These are phyloP conservation scores for Bombus terrestris DNA, from an alignment of 1,140 invertebrate genomes.

Conservation along the genomic window DNA sequence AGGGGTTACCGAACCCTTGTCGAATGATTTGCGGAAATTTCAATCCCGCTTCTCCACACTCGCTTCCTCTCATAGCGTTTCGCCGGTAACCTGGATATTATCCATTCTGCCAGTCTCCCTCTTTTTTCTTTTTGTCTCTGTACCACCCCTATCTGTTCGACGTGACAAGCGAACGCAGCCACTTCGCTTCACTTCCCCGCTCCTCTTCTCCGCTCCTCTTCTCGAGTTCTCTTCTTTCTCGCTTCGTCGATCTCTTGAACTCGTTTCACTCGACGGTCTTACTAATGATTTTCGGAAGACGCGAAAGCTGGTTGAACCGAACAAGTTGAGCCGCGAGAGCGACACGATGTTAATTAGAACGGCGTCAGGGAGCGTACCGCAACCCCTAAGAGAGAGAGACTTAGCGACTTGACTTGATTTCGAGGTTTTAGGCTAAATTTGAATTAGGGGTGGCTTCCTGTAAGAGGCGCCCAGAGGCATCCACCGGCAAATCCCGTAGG, in stretches of 20 bases:
- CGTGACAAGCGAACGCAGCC: slow-evolving; percentile 13
- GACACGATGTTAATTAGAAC: slow-evolving; percentile 79
- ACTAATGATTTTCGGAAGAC: slow-evolving; percentile 74
- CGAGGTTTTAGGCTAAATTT: slow-evolving; percentile 74
- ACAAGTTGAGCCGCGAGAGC: slow-evolving; percentile 71
- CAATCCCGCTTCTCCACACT: slow-evolving; percentile 63
- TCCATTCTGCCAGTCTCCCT: slow-evolving; percentile 12
- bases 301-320: slow-evolving; percentile 37
- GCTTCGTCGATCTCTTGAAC: neutral
- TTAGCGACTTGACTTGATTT: slow-evolving; percentile 78
- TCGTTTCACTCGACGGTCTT: slow-evolving; percentile 10
- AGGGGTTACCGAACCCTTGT: slow-evolving; percentile 38
- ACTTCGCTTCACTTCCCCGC: slow-evolving; percentile 27
- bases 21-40: slow-evolving; percentile 80
- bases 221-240: slow-evolving; percentile 26
- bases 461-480: slow-evolving; percentile 46
- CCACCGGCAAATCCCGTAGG: slow-evolving; percentile 73
- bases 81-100: slow-evolving; percentile 32
- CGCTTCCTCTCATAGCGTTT: neutral
- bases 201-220: slow-evolving; percentile 27
- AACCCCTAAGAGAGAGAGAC: slow-evolving; percentile 59
- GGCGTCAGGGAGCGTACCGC: slow-evolving; percentile 57
- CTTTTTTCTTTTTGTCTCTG: neutral
- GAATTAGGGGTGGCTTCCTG: slow-evolving; percentile 68
- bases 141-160: slow-evolving; percentile 19